Evolutionary conservation across 1,140 invertebrate genomes (phyloP), one percentile per base, ranked within the genome.

Genomic region (Metopolophium dirhodum): DNA sequence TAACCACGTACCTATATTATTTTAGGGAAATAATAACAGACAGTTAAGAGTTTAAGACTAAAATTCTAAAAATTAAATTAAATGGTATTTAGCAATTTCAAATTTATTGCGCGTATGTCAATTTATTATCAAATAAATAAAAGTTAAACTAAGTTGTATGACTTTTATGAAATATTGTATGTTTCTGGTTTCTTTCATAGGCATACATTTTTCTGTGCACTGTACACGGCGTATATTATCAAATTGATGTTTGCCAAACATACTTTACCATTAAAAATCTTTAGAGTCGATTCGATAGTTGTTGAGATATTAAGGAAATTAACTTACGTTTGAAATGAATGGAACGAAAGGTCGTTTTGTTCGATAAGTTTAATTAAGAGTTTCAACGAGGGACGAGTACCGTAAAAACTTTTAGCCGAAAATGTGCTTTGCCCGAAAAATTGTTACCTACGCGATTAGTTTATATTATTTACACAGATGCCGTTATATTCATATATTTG

Each of bases 351-450:
- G 30, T 49, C 26, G 3, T 26, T 89, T 54, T 20, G 35, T 89
- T 54, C 49, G 35, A 57, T 54, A 89, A 37, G 49, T 89, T 89
- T 57, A 89, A 89, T 89, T 89, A 89, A n/a, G n/a, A 26, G 49
- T 89, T 89, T 54, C 85, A 30, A 1, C 85, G 3, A 49, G 45
- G 85, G 18, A 47, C 4, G 30, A 49, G 30, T 87, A 87, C 30
- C 85, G 45, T 30, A 49, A 87, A 47, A 49, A 49, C 85, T 87
- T 87, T 45, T 87, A 87, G 85, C 35, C 26, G 6, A 87, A 47
- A 87, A 49, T 49, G 45, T 49, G 6, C 45, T 86, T 87, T 87
- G 26, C 30, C 6, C 30, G 45, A 87, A 49, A 87, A 87, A 87
- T 49, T 45, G 85, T 45, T 87, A 87, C 61, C 61, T n/a, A n/a